Conservation (phyloP, 2,888 invertebrate species). For the Hedya salicella region DNA sequence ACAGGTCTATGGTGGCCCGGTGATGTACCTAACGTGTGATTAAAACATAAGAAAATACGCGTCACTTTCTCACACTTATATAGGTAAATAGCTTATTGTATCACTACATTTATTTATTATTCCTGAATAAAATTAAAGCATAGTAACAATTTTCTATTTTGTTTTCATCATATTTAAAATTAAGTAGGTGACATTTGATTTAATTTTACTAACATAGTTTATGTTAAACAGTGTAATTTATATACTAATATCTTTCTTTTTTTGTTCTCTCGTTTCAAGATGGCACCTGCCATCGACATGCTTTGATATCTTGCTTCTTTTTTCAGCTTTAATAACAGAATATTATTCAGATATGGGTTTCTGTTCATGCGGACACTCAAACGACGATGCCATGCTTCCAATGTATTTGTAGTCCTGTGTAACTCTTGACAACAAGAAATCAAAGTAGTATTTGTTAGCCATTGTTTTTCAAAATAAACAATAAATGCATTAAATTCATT, state of each 20-base stretch:
- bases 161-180: too few species aligned
- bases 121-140: too few species aligned
- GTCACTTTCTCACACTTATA: too few species aligned
- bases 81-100: too few species aligned
- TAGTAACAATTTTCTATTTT: too few species aligned
- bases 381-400: not conserved
- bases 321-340: slow-evolving; percentile 2
- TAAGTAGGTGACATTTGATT: too few species aligned
- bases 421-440: slow-evolving; percentile 2
- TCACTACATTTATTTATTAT: too few species aligned
- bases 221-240: too few species aligned
- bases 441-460: not conserved
- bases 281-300: not conserved
- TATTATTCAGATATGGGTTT: not conserved
- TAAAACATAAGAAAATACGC: too few species aligned
- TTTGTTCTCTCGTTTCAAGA: slow-evolving; percentile 3
- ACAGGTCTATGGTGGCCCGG: not conserved
- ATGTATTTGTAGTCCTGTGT: not conserved
- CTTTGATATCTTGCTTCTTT: not conserved
- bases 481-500: not conserved
- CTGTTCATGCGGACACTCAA: not conserved
- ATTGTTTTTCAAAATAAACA: slow-evolving; percentile 12
- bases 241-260: slow-evolving; percentile 6
- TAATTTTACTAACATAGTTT: too few species aligned
- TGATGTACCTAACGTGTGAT: too few species aligned